Conservation (phyloP, 1,140 invertebrate species). For the Micrasema longulum region DNA sequence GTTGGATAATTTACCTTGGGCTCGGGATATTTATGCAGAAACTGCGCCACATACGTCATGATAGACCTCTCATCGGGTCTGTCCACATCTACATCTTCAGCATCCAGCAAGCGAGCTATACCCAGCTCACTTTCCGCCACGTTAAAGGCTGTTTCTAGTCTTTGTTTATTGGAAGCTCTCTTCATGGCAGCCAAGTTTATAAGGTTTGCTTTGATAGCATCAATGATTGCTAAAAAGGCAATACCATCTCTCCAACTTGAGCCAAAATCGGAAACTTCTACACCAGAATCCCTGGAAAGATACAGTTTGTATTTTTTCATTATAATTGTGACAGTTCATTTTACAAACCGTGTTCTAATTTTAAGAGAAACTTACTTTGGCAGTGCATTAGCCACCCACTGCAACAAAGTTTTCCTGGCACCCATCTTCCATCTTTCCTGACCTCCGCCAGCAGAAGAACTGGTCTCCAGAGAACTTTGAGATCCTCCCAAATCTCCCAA, state of each 20-base stretch:
- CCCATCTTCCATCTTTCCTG: conserved; percentile 87
- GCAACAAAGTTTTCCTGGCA: conserved; percentile 90
- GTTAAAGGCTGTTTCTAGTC: conserved; percentile 93
- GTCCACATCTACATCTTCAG: conserved; percentile 97
- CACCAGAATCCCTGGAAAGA: conserved; percentile 81
- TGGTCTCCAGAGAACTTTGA: conserved; percentile 82
- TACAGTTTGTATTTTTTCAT: too few species aligned
- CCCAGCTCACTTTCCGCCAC: conserved; percentile 93
- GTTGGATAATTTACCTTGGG: conserved; percentile 69
- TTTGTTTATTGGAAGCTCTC: conserved; percentile 80
- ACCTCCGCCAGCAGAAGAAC: conserved; percentile 73
- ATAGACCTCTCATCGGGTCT: conserved; percentile 98
- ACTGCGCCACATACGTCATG: conserved; percentile 99
- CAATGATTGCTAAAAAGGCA: conserved; percentile 96
- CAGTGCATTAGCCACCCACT: conserved; percentile 94
- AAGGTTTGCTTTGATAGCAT: conserved; percentile 93
- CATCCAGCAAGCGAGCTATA: conserved; percentile 92
- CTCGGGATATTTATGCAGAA: conserved; percentile 94
- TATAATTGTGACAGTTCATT: too few species aligned
- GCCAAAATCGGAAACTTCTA: conserved; percentile 95
- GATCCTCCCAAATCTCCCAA: conserved; percentile 84
- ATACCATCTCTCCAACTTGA: conserved; percentile 96
- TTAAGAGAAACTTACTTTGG: conserved; percentile 78
- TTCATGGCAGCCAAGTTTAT: conserved; percentile 88
- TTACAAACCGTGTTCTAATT: too few species aligned